Evolutionary conservation across 2,797 vertebrate genomes (phyloP), one percentile per base, ranked within the genome.

Genomic region (Streptopelia turtur): DNA sequence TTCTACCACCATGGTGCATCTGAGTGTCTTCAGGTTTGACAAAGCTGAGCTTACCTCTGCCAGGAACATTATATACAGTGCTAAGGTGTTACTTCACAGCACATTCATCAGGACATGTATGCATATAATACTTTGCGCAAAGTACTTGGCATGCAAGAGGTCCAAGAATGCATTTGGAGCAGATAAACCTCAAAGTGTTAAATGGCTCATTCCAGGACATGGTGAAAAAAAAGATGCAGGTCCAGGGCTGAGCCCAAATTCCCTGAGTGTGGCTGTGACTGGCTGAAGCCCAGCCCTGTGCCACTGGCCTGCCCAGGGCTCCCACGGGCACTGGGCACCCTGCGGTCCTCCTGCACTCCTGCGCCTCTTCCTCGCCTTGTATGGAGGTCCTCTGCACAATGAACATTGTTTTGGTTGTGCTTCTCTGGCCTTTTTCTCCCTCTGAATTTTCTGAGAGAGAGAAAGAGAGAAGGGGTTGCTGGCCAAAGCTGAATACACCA

Each of bases 341-440:
- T 17, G 2, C 2, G 2, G 52, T 25, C 47, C 63, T 74, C 39
- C 3, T 11, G 13, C 12, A 25, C 47, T 69, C 63, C 74, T 28
- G 23, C 0, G 3, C 28, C 24, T 56, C 61, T 89, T 88, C 55
- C 35, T 91, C 37, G 31, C 95, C 92, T 95, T 95, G 83, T 94
- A 95, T 83, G 86, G 96, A 83, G 71, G 69, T 87, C 47, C 17
- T 87, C 81, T 56, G 92, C 63, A 66, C 43, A 59, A 49, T 0
- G 5, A 35, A 82, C 77, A 80, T 75, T 87, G 83, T 77, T 92
- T 92, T 71, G 68, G 22, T 77, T 89, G 57, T 53, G 39, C 43
- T 93, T 59, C 93, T 80, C 86, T 94, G 86, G 53, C 64, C 41
- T 90, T 89, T 94, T 93, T 90, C 87, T 94, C 52, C 56, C 41